phyloP scores from a whole-genome alignment of 2,888 invertebrate species.

The Zaprionus lineosus region DNA sequence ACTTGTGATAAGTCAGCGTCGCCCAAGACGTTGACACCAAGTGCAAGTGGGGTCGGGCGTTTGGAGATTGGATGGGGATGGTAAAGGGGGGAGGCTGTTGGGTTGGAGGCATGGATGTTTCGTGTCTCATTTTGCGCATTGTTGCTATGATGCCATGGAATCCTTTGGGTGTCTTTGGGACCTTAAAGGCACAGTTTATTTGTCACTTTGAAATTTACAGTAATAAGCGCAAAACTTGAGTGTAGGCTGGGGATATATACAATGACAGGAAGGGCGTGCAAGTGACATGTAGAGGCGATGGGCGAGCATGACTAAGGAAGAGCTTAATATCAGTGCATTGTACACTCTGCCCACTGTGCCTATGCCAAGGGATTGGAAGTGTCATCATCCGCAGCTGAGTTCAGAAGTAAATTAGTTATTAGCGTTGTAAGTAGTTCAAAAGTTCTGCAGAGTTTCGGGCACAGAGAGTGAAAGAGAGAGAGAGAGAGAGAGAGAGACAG shows the following conservation, averaged over 20 bases:
- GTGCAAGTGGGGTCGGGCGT: conserved; percentile 45
- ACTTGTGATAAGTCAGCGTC: conserved; percentile 74
- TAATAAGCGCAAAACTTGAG: conserved; percentile 66
- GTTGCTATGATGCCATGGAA: conserved; percentile 62
- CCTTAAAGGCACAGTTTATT: conserved; percentile 72
- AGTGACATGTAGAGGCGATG: conserved; percentile 36
- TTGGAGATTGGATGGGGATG: background rate
- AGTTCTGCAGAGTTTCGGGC: conserved; percentile 53
- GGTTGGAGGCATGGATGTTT: conserved; percentile 17
- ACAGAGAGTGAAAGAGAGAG: no score
- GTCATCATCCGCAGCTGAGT: conserved; percentile 24
- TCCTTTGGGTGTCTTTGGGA: conserved; percentile 66
- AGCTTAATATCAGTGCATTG: conserved; percentile 5
- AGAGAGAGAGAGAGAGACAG: no score
- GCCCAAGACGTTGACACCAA: conserved; percentile 54
- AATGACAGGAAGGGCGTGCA: conserved; percentile 37
- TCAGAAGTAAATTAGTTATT: conserved; percentile 77
- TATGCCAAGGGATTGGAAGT: background rate
- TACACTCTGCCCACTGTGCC: background rate
- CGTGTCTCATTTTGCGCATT: conserved; percentile 50
- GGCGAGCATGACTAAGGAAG: conserved; percentile 2
- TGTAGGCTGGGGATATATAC: conserved; percentile 64
- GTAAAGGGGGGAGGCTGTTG: background rate
- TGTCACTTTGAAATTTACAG: conserved; percentile 71
- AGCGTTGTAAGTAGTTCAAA: conserved; percentile 75